Base-by-base conservation (phyloP, 2,888 invertebrate genomes). In the Crematogaster levior region DNA sequence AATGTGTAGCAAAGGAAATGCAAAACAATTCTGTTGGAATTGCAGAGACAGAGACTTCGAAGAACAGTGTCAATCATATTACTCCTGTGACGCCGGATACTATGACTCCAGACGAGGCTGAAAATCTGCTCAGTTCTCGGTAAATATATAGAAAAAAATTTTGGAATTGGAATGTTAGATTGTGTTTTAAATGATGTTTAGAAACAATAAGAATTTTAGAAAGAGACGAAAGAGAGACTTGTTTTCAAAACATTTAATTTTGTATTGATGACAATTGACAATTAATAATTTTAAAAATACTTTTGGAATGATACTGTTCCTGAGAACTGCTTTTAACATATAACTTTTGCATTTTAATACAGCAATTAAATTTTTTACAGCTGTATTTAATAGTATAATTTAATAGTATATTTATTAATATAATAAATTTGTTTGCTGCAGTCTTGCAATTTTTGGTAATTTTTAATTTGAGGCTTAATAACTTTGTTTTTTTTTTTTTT, bases 41-140 rank as follows among this genome's bases (percentile, higher is more conserved):
- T 7, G 30, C 82, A 72, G 91, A 93, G 84, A 84, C 86, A 66
- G n/a, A n/a, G n/a, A 18, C 88, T 75, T 46, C 80, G 51, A 82
- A 91, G 89, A 70, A 75, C 70, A 83, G 51, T 60, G 66, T 84
- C 24, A 82, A 73, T 81, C 91, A 91, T 83, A 75, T 87, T 61
- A 85, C 85, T 51, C 81, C 91, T 93, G 91, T 92, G 53, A 93
- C 95, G 94, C 89, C 96, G 94, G 95, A 96, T 94, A 93, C 96
- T 93, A 97, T 97, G 98, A 98, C 98, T 88, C 97, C 98, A 75
- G 97, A 97, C 92, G 98, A 98, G 95, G 98, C 98, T 18, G 98
- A 98, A 94, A 97, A 97, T 95, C 95, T 98, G 93, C 96, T 98
- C 92, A 98, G 98, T 95, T 96, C 97, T 92, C 97, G 97, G 98